phyloP scores from a whole-genome alignment of 2,888 invertebrate genomes.

The Lycocerus yunnanus region DNA sequence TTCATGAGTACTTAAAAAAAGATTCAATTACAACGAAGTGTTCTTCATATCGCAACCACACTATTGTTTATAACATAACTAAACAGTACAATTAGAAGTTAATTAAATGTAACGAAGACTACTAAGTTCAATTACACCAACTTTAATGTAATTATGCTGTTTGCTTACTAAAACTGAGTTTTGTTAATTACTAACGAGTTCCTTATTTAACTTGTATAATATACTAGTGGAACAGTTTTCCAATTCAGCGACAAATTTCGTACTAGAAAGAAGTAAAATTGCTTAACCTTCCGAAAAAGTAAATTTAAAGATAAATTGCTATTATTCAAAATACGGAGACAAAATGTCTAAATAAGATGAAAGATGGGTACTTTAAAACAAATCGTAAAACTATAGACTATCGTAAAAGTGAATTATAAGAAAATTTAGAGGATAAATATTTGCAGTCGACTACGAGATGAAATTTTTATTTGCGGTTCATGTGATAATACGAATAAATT shows the following conservation, averaged over 20 bases:
- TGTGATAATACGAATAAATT: background rate
- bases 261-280: background rate
- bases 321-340: background rate
- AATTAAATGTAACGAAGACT: background rate
- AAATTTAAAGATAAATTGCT: background rate
- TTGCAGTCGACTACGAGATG: background rate
- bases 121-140: background rate
- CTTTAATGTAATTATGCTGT: background rate
- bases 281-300: background rate
- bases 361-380: background rate
- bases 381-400: background rate
- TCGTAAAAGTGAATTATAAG: background rate
- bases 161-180: background rate
- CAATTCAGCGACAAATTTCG: background rate
- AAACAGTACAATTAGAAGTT: background rate
- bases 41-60: background rate
- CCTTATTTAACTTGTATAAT: background rate
- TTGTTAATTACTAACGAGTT: background rate
- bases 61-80: too few relatives aligned
- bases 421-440: background rate
- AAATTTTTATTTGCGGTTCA: background rate
- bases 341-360: background rate
- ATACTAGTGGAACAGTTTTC: background rate
- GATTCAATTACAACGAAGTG: background rate
- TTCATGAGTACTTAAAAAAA: too few relatives aligned